phyloP scores from a whole-genome alignment of 2,888 invertebrate genomes.

The Protophormia terraenovae region DNA sequence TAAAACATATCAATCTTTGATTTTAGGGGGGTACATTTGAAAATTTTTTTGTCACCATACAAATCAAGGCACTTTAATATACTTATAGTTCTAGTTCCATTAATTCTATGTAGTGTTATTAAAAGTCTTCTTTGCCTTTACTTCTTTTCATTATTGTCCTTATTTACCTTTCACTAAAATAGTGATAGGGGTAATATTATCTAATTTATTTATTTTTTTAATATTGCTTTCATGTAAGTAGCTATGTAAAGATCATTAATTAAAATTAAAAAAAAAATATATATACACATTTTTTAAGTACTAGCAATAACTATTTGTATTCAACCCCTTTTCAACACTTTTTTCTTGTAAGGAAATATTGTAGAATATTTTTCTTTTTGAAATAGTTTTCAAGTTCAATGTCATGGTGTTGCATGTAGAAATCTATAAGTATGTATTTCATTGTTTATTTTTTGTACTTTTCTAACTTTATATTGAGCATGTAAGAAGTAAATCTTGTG shows the following conservation, averaged over 20 bases:
- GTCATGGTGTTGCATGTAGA: slow-evolving; percentile 30
- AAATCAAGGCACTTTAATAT: no score
- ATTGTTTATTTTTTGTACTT: slow-evolving; percentile 30
- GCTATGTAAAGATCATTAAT: slow-evolving; percentile 55
- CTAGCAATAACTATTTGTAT: neutral
- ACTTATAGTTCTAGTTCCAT: no score
- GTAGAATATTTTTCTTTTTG: slow-evolving; percentile 2
- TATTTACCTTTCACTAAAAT: neutral
- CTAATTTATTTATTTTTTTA: slow-evolving; percentile 35
- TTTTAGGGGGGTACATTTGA: no score
- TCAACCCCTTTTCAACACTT: slow-evolving; percentile 65
- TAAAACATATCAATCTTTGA: no score
- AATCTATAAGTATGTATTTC: neutral
- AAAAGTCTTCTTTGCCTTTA: neutral
- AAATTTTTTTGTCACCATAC: no score
- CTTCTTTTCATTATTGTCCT: neutral
- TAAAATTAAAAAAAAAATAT: slow-evolving; percentile 5
- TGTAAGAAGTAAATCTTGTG: slow-evolving; percentile 56
- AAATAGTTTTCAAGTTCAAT: slow-evolving; percentile 58
- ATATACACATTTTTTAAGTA: neutral
- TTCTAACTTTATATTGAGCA: slow-evolving; percentile 34
- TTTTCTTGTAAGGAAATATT: neutral
- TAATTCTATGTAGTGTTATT: neutral
- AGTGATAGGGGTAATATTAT: slow-evolving; percentile 23
- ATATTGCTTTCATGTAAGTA: slow-evolving; percentile 37